Conservation (phyloP, 2,888 invertebrate genomes). For the Nemurella pictetii region DNA sequence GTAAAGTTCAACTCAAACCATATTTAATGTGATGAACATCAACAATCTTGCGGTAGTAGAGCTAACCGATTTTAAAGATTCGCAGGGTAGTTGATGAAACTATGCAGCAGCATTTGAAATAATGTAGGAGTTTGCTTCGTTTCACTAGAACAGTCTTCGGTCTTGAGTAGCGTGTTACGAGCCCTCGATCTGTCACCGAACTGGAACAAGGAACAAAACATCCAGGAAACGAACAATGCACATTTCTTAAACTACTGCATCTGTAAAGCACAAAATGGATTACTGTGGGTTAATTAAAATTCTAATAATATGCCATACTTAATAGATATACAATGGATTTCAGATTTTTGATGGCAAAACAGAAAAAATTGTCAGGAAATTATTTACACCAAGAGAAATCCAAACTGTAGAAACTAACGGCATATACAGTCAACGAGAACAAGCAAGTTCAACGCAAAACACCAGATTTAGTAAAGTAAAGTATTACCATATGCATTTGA, state of each 20-base stretch:
- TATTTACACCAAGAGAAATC: too few species aligned
- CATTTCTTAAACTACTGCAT: background rate
- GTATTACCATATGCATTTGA: too few species aligned
- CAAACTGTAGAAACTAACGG: too few species aligned
- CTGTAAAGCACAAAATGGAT: too few species aligned
- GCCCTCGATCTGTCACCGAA: background rate
- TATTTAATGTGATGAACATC: background rate
- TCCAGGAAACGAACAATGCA: slow-evolving; percentile 2
- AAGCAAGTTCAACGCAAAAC: too few species aligned
- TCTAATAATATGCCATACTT: too few species aligned
- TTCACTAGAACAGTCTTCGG: background rate
- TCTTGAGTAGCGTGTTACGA: background rate
- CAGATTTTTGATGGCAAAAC: too few species aligned
- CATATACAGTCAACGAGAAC: too few species aligned
- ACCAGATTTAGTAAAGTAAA: too few species aligned
- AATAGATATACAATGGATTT: too few species aligned
- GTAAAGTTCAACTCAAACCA: background rate
- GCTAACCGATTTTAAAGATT: background rate
- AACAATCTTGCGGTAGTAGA: background rate
- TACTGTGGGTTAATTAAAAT: too few species aligned
- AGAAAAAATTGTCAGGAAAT: too few species aligned
- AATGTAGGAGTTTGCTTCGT: background rate
- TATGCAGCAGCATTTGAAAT: background rate
- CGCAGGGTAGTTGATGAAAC: background rate
- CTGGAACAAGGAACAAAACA: background rate